A percentile compares a stretch with the other conserved stretches of the same genome.
phyloP scores from a whole-genome alignment of 2,797 vertebrate species.

The Kryptopterus vitreolus region DNA sequence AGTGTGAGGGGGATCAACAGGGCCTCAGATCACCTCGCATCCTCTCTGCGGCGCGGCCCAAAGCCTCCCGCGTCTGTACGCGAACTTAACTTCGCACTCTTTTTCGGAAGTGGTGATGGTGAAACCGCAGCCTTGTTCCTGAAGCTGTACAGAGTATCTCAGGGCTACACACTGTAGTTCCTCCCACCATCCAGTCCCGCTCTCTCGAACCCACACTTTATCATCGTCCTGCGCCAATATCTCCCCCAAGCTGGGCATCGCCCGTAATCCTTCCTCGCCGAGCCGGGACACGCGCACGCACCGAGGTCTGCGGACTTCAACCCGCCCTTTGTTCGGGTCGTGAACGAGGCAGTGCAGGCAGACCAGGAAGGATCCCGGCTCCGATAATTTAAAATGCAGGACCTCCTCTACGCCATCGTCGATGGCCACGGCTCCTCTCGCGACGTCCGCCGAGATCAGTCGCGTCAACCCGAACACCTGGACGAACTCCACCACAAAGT shows the following conservation, averaged over 20 bases:
- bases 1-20: background rate
- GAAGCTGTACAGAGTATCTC: slow-evolving; percentile 35
- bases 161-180: slow-evolving; percentile 36
- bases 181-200: slow-evolving; percentile 22
- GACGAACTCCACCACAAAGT: slow-evolving; percentile 49
- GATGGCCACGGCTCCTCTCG: slow-evolving; percentile 53
- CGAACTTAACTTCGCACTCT: slow-evolving; percentile 57
- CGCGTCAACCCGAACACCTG: slow-evolving; percentile 37
- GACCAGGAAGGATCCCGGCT: slow-evolving; percentile 54
- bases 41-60: slow-evolving; percentile 48
- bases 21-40: slow-evolving; percentile 53
- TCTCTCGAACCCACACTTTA: slow-evolving; percentile 57
- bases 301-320: slow-evolving; percentile 39
- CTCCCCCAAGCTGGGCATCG: slow-evolving; percentile 19
- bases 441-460: slow-evolving; percentile 40
- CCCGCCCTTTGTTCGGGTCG: slow-evolving; percentile 38
- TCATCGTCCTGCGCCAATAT: slow-evolving; percentile 50
- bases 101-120: slow-evolving; percentile 43
- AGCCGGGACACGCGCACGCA: slow-evolving; percentile 44
- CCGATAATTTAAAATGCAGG: slow-evolving; percentile 53
- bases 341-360: slow-evolving; percentile 54
- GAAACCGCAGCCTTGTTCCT: slow-evolving; percentile 59
- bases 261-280: slow-evolving; percentile 13
- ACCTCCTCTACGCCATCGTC: slow-evolving; percentile 59
- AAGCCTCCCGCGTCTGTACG: slow-evolving; percentile 52